A percentile compares a stretch with the other conserved stretches of the same genome.
Conservation (phyloP, 2,888 invertebrate species). For the Drosophila nr. medialis region DNA sequence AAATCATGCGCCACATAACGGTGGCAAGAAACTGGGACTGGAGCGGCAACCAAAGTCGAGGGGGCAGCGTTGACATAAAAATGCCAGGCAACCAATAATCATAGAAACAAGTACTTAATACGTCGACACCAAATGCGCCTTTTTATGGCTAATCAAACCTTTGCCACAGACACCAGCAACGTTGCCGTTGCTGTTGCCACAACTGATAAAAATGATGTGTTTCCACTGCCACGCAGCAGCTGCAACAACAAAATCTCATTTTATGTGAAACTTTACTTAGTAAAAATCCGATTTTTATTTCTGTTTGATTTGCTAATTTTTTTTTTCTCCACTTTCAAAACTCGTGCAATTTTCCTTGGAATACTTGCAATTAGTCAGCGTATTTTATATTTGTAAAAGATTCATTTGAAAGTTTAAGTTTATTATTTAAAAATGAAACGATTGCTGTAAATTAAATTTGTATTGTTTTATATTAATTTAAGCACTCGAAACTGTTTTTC, state of each 20-base stretch:
- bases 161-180: conserved; percentile 66
- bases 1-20: conserved; percentile 45
- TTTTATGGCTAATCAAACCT: conserved; percentile 79
- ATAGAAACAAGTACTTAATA: conserved; percentile 61
- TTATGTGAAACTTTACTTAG: neutral
- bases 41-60: too few relatives aligned
- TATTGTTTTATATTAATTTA: too few relatives aligned
- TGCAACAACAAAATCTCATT: conserved; percentile 10
- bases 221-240: conserved; percentile 19
- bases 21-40: conserved; percentile 10
- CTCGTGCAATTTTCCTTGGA: neutral
- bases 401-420: too few relatives aligned
- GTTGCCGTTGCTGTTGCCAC: too few relatives aligned
- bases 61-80: conserved; percentile 55
- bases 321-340: neutral
- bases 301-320: neutral
- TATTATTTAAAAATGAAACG: too few relatives aligned
- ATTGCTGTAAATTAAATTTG: too few relatives aligned
- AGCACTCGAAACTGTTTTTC: neutral
- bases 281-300: neutral
- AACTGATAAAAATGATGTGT: conserved; percentile 21
- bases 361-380: neutral
- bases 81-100: conserved; percentile 55
- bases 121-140: conserved; percentile 59
- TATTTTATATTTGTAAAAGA: too few relatives aligned